Conservation (phyloP, 2,113 vertebrate genomes). For the Papio anubis region DNA sequence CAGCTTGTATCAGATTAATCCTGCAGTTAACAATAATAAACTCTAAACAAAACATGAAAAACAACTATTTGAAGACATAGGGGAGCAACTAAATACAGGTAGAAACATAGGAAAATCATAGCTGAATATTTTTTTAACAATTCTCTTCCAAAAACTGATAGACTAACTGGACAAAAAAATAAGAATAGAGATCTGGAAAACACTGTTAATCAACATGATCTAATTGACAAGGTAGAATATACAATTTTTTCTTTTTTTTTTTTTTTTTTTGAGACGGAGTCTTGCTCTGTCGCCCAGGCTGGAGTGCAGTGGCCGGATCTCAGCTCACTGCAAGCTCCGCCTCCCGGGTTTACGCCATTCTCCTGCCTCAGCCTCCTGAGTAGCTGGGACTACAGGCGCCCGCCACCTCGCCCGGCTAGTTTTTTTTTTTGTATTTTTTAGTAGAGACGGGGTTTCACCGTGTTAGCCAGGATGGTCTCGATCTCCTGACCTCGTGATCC, state of each 20-base stretch:
- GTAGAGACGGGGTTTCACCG: too few species aligned
- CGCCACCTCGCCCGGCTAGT: too few species aligned
- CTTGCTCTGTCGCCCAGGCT: too few species aligned
- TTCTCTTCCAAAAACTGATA: not conserved
- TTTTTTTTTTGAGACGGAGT: too few species aligned
- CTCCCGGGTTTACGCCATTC: too few species aligned
- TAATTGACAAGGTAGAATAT: not conserved
- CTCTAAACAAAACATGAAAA: constrained; percentile 10
- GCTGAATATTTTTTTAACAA: not conserved
- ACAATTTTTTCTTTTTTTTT: not conserved
- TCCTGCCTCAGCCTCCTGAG: too few species aligned
- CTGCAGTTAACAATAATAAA: not conserved
- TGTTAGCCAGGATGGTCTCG: too few species aligned
- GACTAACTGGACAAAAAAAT: not conserved
- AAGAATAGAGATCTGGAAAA: not conserved
- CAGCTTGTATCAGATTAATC: not conserved
- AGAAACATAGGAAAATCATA: not conserved
- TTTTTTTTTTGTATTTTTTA: too few species aligned
- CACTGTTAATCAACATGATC: not conserved
- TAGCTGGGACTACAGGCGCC: too few species aligned
- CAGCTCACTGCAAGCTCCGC: too few species aligned
- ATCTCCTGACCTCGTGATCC: too few species aligned
- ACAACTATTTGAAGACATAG: not conserved
- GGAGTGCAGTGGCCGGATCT: too few species aligned
- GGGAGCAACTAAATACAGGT: not conserved